Percentiles rank a stretch among this genome's conserved stretches.
Evolutionary conservation across 2,797 vertebrate species (phyloP).

Genomic region (Zonotrichia albicollis): DNA sequence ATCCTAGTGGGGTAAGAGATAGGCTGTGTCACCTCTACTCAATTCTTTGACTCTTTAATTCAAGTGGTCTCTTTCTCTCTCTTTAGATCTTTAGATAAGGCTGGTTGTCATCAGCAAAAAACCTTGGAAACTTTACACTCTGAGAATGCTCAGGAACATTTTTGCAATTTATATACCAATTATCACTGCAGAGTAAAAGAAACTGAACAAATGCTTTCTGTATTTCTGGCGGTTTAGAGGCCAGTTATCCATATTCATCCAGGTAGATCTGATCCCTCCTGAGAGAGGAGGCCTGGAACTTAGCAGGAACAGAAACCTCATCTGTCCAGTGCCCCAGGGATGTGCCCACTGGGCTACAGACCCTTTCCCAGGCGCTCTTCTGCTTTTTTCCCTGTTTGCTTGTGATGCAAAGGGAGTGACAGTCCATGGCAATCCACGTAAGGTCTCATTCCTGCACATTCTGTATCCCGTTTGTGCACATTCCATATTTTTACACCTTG

Average conservation of each 20-base stretch:
- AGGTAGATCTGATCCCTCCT: not conserved
- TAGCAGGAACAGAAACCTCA: not conserved
- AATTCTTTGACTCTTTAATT: not conserved
- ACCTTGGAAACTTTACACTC: not conserved
- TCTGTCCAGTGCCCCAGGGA: fast-evolving
- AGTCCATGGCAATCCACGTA: fast-evolving
- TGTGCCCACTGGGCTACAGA: not conserved
- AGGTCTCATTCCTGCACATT: not conserved
- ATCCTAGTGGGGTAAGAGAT: not conserved
- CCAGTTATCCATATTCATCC: not conserved
- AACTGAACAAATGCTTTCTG: not conserved
- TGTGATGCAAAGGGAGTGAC: not conserved
- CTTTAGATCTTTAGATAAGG: not conserved
- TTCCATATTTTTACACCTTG: fast-evolving
- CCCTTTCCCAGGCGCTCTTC: not conserved
- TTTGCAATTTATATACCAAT: not conserved
- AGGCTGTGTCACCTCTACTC: not conserved
- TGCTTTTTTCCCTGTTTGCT: not conserved
- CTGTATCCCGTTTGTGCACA: fast-evolving
- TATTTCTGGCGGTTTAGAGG: not conserved
- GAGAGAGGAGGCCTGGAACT: not conserved
- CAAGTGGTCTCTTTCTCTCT: not conserved
- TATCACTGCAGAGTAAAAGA: not conserved
- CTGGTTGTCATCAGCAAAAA: not conserved
- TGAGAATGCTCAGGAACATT: constrained; percentile 13